These are phyloP conservation scores for Cathartes aura DNA, from an alignment of 2,113 vertebrate species.

Conservation along the genomic window DNA sequence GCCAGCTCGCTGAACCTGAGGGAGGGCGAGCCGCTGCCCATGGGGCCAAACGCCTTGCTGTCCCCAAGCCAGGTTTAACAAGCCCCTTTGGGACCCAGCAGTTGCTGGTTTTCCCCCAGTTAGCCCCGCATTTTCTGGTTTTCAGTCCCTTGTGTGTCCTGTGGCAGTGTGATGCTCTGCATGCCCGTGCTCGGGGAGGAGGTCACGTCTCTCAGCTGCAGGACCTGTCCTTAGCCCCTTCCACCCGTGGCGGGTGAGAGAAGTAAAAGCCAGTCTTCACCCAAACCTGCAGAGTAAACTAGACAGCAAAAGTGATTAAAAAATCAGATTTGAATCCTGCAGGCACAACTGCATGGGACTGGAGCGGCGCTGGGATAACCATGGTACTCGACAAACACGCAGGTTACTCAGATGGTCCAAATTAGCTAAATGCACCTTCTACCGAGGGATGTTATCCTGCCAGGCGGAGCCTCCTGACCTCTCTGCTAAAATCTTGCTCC, in stretches of 20 bases:
- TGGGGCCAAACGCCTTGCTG: fast-evolving
- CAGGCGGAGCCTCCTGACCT: not conserved
- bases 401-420: not conserved
- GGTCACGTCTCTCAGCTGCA: not conserved
- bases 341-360: not conserved
- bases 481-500: not conserved
- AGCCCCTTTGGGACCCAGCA: not conserved
- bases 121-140: not conserved
- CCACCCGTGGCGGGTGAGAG: not conserved
- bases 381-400: not conserved
- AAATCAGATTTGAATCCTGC: not conserved
- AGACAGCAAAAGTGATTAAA: not conserved
- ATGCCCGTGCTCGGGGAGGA: fast-evolving
- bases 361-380: not conserved
- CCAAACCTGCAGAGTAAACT: not conserved
- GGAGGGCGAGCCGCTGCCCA: not conserved
- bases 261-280: not conserved
- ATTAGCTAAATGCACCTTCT: not conserved
- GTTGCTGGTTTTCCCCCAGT: not conserved
- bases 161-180: not conserved
- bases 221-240: not conserved
- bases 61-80: not conserved
- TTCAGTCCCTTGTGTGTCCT: not conserved
- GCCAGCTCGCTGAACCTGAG: not conserved
- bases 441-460: not conserved